These are phyloP conservation scores for Adelognathus sp. DNA, from an alignment of 2,888 invertebrate species.

Conservation along the genomic window DNA sequence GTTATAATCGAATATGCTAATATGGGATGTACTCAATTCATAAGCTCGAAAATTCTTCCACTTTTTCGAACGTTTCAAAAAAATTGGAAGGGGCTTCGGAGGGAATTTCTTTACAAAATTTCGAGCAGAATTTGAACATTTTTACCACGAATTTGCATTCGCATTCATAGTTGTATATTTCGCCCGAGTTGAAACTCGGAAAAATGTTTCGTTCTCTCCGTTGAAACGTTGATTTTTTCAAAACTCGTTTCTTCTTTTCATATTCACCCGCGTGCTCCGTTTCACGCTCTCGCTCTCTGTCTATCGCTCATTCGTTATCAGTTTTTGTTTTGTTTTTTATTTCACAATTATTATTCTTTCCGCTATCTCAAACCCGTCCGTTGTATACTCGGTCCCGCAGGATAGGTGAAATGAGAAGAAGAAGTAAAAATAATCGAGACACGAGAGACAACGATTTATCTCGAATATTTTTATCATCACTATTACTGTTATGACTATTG, in stretches of 20 bases:
- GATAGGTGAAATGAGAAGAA: conserved; percentile 16
- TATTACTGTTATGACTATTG: neutral
- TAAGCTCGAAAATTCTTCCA: no score
- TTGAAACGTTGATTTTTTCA: neutral
- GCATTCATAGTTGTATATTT: neutral
- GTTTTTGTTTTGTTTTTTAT: conserved; percentile 30
- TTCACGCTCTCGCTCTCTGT: conserved; percentile 43
- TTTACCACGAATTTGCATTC: neutral
- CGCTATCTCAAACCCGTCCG: conserved; percentile 63
- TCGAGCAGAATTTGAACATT: neutral
- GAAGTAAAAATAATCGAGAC: conserved; percentile 18
- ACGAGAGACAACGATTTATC: conserved; percentile 15
- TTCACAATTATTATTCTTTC: conserved; percentile 75
- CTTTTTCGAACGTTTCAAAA: neutral
- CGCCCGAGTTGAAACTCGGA: neutral
- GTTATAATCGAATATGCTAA: neutral
- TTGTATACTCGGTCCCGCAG: conserved; percentile 34
- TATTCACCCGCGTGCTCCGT: conserved; percentile 31
- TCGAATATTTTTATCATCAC: conserved; percentile 21
- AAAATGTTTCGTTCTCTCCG: neutral
- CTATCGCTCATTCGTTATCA: conserved; percentile 68
- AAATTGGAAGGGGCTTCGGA: neutral
- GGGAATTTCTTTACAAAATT: neutral
- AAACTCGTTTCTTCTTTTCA: conserved; percentile 24
- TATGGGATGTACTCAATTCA: no score